Percentiles rank a stretch among this genome's conserved stretches.
Conservation (phyloP, 1,140 invertebrate genomes). For the Heterodera schachtii region DNA sequence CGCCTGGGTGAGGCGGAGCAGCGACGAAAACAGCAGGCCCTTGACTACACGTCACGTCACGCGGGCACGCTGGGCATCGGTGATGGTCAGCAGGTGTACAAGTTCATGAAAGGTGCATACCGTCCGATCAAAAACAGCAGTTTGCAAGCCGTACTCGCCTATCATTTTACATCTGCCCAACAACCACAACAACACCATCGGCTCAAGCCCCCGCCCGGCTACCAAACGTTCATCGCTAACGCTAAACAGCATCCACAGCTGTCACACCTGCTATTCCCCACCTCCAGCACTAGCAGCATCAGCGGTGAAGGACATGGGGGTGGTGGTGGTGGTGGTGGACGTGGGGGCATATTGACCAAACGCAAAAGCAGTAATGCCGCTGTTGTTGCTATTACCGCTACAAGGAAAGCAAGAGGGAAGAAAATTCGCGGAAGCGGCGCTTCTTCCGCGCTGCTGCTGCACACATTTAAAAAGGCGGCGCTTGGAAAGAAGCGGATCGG, state of each 20-base stretch:
- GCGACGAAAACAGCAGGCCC: not conserved
- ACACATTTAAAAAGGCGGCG: not conserved
- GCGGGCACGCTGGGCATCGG: not conserved
- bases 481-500: not conserved
- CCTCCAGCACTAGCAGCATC: too few species aligned
- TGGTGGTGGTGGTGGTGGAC: too few species aligned
- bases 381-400: too few species aligned
- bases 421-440: too few species aligned
- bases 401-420: too few species aligned
- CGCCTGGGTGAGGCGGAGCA: not conserved
- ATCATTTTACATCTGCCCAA: not conserved
- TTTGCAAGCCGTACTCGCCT: not conserved
- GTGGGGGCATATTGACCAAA: too few species aligned
- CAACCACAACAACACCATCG: not conserved
- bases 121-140: not conserved
- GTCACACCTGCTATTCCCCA: too few species aligned
- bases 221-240: not conserved
- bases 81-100: not conserved
- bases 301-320: too few species aligned
- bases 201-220: not conserved
- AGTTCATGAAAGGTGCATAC: not conserved
- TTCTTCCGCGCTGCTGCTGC: not conserved
- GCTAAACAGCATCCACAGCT: not conserved
- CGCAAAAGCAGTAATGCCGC: too few species aligned
- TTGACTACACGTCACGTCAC: not conserved